These are phyloP conservation scores for Eurois occulta DNA, from an alignment of 2,888 invertebrate species.

Conservation along the genomic window DNA sequence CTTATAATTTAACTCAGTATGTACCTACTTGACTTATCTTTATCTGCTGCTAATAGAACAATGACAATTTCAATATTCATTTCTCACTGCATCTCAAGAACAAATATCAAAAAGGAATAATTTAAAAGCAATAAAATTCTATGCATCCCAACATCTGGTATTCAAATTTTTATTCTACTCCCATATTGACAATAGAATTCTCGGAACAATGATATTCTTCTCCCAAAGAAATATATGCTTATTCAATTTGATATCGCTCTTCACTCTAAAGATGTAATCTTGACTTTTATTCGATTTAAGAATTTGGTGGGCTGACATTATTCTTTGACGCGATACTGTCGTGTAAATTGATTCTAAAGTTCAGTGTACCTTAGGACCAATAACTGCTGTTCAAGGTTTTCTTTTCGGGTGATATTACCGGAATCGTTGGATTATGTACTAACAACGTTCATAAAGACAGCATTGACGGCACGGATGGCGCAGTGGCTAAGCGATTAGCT, in stretches of 20 bases:
- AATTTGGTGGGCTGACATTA: conserved; percentile 10
- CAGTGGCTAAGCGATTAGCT: too few relatives aligned
- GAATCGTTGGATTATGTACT: neutral
- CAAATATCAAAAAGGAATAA: conserved; percentile 32
- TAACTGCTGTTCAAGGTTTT: neutral
- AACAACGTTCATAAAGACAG: too few relatives aligned
- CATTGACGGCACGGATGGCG: too few relatives aligned
- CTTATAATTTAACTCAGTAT: neutral
- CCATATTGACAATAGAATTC: conserved; percentile 61
- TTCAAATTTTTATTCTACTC: conserved; percentile 54
- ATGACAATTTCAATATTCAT: conserved; percentile 15
- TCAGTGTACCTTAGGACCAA: neutral
- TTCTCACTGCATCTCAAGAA: conserved; percentile 4
- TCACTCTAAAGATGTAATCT: conserved; percentile 56
- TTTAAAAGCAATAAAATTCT: conserved; percentile 44
- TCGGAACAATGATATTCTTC: conserved; percentile 50
- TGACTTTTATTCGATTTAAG: conserved; percentile 61
- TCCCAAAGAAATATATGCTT: conserved; percentile 60
- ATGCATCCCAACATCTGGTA: conserved; percentile 44
- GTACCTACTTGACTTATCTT: neutral
- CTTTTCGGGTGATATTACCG: neutral
- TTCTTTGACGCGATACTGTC: neutral
- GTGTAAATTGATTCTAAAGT: neutral
- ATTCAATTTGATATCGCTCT: conserved; percentile 66
- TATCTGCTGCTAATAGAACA: neutral